Conservation (phyloP, 2,797 vertebrate genomes). For the Pseudopleuronectes americanus region DNA sequence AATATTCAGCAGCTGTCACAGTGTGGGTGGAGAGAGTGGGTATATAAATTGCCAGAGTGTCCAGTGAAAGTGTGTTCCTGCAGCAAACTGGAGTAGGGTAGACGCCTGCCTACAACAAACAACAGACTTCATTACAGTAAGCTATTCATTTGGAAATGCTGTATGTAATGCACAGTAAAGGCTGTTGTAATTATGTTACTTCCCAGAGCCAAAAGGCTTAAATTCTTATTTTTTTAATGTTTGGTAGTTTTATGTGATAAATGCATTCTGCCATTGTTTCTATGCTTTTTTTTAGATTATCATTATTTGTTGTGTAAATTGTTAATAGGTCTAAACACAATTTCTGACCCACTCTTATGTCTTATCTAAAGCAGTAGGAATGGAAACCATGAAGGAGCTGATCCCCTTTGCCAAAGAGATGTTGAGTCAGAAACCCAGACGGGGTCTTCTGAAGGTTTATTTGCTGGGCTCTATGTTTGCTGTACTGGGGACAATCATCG, state of each 20-base stretch:
- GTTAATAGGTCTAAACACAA: not conserved
- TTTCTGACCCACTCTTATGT: not conserved
- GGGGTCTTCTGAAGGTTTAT: constrained; percentile 88
- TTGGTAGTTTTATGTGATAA: not conserved
- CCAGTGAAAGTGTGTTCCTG: constrained; percentile 3
- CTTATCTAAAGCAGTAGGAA: constrained; percentile 41
- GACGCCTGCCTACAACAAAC: not conserved
- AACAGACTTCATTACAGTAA: constrained; percentile 31
- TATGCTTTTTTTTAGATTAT: not conserved
- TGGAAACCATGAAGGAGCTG: constrained; percentile 87
- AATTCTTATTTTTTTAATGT: not conserved
- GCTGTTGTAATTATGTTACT: not conserved
- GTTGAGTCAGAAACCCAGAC: constrained; percentile 83
- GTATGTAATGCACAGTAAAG: not conserved
- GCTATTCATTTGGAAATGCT: not conserved
- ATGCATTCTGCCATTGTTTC: not conserved
- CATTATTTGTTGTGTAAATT: not conserved
- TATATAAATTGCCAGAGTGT: constrained; percentile 41
- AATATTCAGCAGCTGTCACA: constrained; percentile 52
- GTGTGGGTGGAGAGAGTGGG: constrained; percentile 43
- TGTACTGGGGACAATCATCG: constrained; percentile 84
- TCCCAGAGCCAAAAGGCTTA: too few species aligned
- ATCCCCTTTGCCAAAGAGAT: constrained; percentile 88
- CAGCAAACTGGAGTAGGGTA: constrained; percentile 6
- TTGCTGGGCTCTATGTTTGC: constrained; percentile 88